Base-by-base conservation (phyloP, 2,113 vertebrate genomes). In the Jaculus jaculus region DNA sequence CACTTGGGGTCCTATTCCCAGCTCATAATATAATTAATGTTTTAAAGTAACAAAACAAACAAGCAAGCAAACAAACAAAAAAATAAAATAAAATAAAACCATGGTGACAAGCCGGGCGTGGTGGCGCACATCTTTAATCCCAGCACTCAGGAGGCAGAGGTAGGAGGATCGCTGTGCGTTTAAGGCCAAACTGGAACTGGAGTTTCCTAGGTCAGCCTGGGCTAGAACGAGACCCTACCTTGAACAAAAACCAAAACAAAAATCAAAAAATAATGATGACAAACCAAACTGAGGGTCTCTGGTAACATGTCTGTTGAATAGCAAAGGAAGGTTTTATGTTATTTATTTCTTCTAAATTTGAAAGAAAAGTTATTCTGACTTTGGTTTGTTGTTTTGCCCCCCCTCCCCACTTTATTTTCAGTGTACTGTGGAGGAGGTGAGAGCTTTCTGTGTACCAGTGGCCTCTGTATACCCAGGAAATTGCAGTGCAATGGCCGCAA, bases 401-500 rank as follows among this genome's bases (percentile, higher is more conserved):
- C 5, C 1, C 42, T 18, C 42, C 8, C 78, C 75, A 82, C 88
- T 91, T 10, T 89, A 97, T 66, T 88, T 58, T 26, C 17, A 99
- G 99, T 96, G 6, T 93, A 99, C 17, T 99, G 99, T 0, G 94
- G 95, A 91, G 92, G 88, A 7, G 93, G 98, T 96, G 98, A 99
- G 80, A 98, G 96, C 97, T 99, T 99, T 87, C 98, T 99, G 95
- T 99, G 99, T 73, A 94, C 98, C 72, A 99, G 98, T 4, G 99
- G 99, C 28, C 95, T 99, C 91, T 99, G 99, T 72, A 94, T 99
- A 90, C 98, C 98, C 7, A 97, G 98, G 96, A 99, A 99, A 87
- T 98, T 99, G 77, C 98, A 98, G 82, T 99, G 99, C 79, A 99
- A 99, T 5, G 98, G 99, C 69, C 99, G 99, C 98, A 99, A 99